Evolutionary conservation across 2,797 vertebrate species (phyloP), one percentile per base, ranked within the genome.

Genomic region (Scolopax bukidnonensis): DNA sequence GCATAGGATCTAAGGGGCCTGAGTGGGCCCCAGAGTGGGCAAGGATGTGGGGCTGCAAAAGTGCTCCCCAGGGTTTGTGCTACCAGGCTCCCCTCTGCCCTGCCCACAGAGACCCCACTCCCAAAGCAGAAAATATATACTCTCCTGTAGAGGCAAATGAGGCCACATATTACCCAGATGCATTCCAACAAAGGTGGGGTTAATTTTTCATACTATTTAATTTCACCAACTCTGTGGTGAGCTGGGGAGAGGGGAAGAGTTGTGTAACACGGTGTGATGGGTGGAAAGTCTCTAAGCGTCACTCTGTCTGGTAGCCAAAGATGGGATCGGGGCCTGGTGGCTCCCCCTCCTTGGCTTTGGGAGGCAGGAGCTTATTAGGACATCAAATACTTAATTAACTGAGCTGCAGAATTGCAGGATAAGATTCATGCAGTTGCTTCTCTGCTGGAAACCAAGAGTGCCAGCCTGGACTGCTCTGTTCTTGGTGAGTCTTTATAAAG

Each of bases 401-500:
- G 74, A 87, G 70, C n/a, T 81, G 56, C 81, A 89, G 57, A 93
- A 89, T 3, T 69, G 33, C 53, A 79, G 94, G 53, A 28, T 65
- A 73, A 84, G 79, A 73, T 53, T 93, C 48, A 57, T 15, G 61
- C 68, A 80, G 88, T 48, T 84, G 51, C 64, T 85, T 78, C 92
- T 53, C 53, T 87, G 75, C 48, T 56, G 94, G 86, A 93, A 92
- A 92, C 43, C 53, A 85, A 90, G 84, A 82, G 43, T 75, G 82
- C 80, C 92, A 95, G 75, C 84, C 69, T 78, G 94, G 84, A 95
- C 78, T 0, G 0, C 68, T 53, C 75, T 83, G 60, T 36, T 87
- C 82, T 71, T 81, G 93, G 88, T 94, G 84, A 96, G 94, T 96
- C 81, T 90, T 92, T 95, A 94, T 95, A 94, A 94, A 91, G 77